These are phyloP conservation scores for Varanus komodoensis DNA, from an alignment of 2,113 vertebrate species.

Conservation along the genomic window DNA sequence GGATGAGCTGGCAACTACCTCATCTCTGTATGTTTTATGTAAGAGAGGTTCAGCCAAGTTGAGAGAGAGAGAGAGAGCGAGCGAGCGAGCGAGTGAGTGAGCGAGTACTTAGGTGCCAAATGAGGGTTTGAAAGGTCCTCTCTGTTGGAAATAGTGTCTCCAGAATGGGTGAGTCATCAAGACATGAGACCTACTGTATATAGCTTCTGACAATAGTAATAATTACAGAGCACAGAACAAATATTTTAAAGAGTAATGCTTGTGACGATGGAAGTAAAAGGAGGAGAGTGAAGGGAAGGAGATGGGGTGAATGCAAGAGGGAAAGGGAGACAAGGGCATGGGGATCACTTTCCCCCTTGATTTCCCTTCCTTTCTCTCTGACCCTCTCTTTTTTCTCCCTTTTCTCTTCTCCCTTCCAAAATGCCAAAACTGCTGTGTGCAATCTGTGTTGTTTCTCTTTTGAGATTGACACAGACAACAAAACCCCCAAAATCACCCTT, in stretches of 20 bases:
- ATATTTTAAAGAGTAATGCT: conserved; percentile 9
- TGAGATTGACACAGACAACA: conserved; percentile 52
- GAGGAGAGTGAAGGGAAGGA: conserved; percentile 1
- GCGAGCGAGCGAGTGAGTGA: too few relatives aligned
- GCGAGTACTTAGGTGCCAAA: not conserved
- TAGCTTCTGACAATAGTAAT: conserved; percentile 19
- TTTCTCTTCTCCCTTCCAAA: conserved; percentile 53
- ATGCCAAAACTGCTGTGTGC: conserved; percentile 45
- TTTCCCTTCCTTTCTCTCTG: conserved; percentile 27
- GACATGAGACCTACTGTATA: not conserved
- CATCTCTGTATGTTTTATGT: not conserved
- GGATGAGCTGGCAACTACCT: not conserved
- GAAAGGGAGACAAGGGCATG: not conserved
- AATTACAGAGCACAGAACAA: not conserved
- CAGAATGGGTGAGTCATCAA: conserved; percentile 23
- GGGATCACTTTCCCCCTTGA: not conserved
- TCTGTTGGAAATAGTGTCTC: conserved; percentile 31
- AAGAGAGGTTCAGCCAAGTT: not conserved
- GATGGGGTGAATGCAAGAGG: not conserved
- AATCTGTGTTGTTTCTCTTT: conserved; percentile 50
- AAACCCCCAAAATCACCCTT: conserved; percentile 21
- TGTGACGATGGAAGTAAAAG: not conserved
- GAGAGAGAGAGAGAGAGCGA: not conserved
- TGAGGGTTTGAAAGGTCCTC: not conserved
- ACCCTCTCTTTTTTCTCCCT: conserved; percentile 24